These are phyloP conservation scores for Drosophila orosa DNA, from an alignment of 1,140 invertebrate genomes.

Conservation along the genomic window DNA sequence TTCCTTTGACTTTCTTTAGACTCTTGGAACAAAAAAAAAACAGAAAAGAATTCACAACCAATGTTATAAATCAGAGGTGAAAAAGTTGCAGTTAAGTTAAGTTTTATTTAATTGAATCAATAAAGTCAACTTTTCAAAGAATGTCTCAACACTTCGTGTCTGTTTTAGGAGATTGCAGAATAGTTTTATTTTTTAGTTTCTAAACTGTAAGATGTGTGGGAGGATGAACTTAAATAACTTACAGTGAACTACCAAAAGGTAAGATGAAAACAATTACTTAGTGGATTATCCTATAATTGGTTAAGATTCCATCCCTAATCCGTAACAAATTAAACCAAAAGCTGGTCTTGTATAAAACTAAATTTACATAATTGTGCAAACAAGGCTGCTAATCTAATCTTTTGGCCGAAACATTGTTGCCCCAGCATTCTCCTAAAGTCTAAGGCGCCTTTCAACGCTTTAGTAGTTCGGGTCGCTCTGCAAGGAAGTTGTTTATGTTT, in stretches of 20 bases:
- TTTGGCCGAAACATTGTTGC: slow-evolving; percentile 37
- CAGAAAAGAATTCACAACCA: slow-evolving; percentile 15
- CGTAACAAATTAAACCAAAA: not conserved
- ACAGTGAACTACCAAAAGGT: not conserved
- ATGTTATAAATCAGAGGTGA: slow-evolving; percentile 7
- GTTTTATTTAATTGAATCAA: slow-evolving; percentile 3
- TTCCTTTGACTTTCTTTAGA: not conserved
- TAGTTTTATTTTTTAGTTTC: not conserved
- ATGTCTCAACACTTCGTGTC: not conserved
- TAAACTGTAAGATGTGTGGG: not conserved
- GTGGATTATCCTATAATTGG: slow-evolving; percentile 1
- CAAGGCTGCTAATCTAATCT: slow-evolving; percentile 48
- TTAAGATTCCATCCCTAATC: slow-evolving; percentile 7
- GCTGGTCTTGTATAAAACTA: slow-evolving; percentile 1
- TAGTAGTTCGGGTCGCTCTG: slow-evolving; percentile 15
- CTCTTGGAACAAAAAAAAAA: not conserved
- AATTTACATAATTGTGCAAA: slow-evolving; percentile 44
- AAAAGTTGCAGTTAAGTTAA: not conserved
- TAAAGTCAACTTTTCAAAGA: not conserved
- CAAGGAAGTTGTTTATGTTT: slow-evolving; percentile 66
- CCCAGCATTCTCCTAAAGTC: not conserved
- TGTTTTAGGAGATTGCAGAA: not conserved
- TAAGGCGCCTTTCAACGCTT: slow-evolving; percentile 49
- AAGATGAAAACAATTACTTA: not conserved
- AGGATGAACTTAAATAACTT: not conserved